Evolutionary conservation across 2,113 vertebrate genomes (phyloP).

Genomic region (Rhipidura dahli): DNA sequence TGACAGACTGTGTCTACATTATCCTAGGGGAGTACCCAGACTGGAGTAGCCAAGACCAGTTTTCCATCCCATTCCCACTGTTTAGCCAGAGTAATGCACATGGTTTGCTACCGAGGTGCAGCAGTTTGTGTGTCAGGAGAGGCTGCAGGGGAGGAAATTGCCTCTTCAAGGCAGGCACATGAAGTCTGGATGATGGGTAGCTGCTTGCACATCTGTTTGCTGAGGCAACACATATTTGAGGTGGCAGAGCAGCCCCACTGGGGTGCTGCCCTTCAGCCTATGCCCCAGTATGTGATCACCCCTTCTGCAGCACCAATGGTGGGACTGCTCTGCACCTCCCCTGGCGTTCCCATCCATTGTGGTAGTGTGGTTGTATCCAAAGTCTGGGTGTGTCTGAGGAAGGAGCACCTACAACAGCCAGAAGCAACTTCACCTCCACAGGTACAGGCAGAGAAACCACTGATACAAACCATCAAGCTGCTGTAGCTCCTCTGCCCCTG

Average conservation of each 20-base stretch:
- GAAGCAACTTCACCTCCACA: background rate
- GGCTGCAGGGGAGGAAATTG: background rate
- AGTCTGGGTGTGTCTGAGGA: background rate
- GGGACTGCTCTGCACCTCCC: background rate
- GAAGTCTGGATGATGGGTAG: background rate
- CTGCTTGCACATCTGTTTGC: background rate
- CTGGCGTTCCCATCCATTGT: background rate
- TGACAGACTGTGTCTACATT: background rate
- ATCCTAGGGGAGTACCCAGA: background rate
- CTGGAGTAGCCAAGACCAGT: background rate
- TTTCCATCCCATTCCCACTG: background rate
- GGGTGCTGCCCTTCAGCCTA: background rate
- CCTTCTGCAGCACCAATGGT: background rate
- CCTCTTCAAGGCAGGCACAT: background rate
- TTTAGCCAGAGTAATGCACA: background rate
- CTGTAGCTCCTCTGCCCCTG: background rate
- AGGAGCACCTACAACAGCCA: background rate
- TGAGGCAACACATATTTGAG: background rate
- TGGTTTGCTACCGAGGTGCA: background rate
- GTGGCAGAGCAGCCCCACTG: background rate
- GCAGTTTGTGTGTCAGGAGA: background rate
- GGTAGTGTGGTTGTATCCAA: background rate
- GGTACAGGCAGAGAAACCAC: background rate
- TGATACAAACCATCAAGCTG: background rate
- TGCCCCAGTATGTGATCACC: background rate